Evolutionary conservation across 2,888 invertebrate genomes (phyloP).

Genomic region (Andrena fulva): DNA sequence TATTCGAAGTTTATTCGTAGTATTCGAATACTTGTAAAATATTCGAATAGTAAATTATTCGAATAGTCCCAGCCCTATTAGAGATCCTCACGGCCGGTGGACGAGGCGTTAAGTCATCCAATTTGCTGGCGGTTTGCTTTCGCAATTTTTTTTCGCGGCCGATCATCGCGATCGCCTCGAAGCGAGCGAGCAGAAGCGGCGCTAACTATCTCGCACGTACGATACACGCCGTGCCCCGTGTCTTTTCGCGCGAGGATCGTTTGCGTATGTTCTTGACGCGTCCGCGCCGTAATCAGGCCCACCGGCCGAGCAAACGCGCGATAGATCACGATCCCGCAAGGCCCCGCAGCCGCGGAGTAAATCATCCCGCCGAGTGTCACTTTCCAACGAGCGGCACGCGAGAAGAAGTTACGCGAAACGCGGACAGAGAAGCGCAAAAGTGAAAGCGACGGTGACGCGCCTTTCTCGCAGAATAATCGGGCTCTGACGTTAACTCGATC

Average conservation of each 20-base stretch:
- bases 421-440: slow-evolving; percentile 39
- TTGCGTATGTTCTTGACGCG: background rate
- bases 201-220: background rate
- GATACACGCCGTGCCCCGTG: background rate
- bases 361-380: too few relatives aligned
- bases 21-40: too few relatives aligned
- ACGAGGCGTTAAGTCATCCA: background rate
- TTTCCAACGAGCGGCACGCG: background rate
- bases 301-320: too few relatives aligned
- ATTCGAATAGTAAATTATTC: too few relatives aligned
- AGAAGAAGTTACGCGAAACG: slow-evolving; percentile 15
- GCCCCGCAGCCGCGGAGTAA: too few relatives aligned
- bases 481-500: background rate
- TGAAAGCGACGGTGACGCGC: slow-evolving; percentile 53
- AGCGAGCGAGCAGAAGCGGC: background rate
- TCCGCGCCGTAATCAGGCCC: slow-evolving; percentile 2
- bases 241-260: background rate
- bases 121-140: background rate
- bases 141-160: background rate
- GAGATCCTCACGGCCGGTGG: background rate
- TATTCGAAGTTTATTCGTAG: too few relatives aligned
- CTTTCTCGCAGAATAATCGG: slow-evolving; percentile 31
- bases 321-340: too few relatives aligned
- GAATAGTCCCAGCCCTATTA: too few relatives aligned
- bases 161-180: background rate